These are phyloP conservation scores for Phanerotoma sp. DNA, from an alignment of 2,888 invertebrate genomes.

Conservation along the genomic window DNA sequence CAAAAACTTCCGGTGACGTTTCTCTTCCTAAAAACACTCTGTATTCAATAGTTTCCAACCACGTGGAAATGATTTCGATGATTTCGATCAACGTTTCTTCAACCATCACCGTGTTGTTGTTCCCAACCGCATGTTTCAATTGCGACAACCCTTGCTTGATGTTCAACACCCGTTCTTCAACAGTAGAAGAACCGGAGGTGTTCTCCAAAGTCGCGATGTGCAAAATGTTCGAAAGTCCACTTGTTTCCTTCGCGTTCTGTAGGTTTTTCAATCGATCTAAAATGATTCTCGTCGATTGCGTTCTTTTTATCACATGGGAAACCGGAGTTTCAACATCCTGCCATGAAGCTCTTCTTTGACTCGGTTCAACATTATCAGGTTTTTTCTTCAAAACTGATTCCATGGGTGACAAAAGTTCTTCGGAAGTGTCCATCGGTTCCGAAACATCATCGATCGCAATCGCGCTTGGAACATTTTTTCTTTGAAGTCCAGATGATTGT, in stretches of 20 bases:
- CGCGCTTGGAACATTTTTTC: conserved; percentile 20
- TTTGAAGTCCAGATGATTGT: not conserved
- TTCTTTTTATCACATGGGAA: conserved; percentile 57
- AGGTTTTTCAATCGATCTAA: conserved; percentile 62
- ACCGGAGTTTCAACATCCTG: too few species aligned
- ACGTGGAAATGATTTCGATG: conserved; percentile 79
- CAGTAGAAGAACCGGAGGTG: conserved; percentile 59
- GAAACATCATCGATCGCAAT: conserved; percentile 37
- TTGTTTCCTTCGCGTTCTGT: conserved; percentile 60
- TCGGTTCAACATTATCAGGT: conserved; percentile 33
- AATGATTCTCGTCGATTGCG: conserved; percentile 61
- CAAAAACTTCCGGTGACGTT: conserved; percentile 40
- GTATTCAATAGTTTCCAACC: conserved; percentile 84
- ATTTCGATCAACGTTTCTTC: conserved; percentile 74
- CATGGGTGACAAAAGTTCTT: conserved; percentile 42
- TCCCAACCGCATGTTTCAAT: conserved; percentile 64
- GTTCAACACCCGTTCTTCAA: conserved; percentile 62
- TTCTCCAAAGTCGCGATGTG: conserved; percentile 65
- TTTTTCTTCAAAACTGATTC: conserved; percentile 37
- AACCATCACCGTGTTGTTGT: conserved; percentile 61
- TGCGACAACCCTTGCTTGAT: conserved; percentile 65
- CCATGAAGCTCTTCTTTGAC: too few species aligned
- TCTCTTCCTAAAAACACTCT: conserved; percentile 65
- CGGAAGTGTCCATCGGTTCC: conserved; percentile 46
- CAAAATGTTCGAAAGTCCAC: conserved; percentile 65